phyloP scores from a whole-genome alignment of 2,888 invertebrate genomes.

The Drosophila aldrichi region DNA sequence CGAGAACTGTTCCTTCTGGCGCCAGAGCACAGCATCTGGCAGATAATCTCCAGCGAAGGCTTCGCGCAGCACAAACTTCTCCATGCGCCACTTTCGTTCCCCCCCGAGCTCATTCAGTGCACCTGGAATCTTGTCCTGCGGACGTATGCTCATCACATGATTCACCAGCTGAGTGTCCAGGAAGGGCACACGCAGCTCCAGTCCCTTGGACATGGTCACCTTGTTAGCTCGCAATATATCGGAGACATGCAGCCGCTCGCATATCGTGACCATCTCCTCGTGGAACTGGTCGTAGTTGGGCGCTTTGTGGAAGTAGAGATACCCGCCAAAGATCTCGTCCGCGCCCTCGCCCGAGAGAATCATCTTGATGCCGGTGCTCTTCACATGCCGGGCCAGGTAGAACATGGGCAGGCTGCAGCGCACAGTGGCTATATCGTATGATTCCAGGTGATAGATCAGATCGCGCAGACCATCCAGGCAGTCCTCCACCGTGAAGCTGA shows the following conservation, averaged over 20 bases:
- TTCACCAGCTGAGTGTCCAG: conserved; percentile 93
- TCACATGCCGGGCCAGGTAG: conserved; percentile 91
- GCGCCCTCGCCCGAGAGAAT: conserved; percentile 97
- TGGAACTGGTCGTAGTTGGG: conserved; percentile 90
- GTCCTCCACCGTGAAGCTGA: conserved; percentile 92
- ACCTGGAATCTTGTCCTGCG: conserved; percentile 88
- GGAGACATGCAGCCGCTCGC: conserved; percentile 91
- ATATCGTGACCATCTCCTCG: conserved; percentile 89
- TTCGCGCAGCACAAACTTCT: conserved; percentile 93
- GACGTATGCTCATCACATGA: conserved; percentile 90
- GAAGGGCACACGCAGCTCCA: conserved; percentile 94
- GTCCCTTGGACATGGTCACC: conserved; percentile 89
- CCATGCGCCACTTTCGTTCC: conserved; percentile 84
- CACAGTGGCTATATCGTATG: conserved; percentile 86
- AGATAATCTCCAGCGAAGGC: conserved; percentile 91
- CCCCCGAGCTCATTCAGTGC: conserved; percentile 60
- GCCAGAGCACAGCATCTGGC: conserved; percentile 94
- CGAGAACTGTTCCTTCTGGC: conserved; percentile 94
- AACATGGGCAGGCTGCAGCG: conserved; percentile 88
- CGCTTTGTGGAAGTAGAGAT: conserved; percentile 96
- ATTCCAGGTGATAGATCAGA: conserved; percentile 94
- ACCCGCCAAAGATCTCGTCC: conserved; percentile 97
- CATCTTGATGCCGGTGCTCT: conserved; percentile 93
- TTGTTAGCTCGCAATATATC: conserved; percentile 93
- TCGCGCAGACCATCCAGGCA: conserved; percentile 88